Base-by-base conservation (phyloP, 2,797 vertebrate genomes). In the Myotis pilosus region DNA sequence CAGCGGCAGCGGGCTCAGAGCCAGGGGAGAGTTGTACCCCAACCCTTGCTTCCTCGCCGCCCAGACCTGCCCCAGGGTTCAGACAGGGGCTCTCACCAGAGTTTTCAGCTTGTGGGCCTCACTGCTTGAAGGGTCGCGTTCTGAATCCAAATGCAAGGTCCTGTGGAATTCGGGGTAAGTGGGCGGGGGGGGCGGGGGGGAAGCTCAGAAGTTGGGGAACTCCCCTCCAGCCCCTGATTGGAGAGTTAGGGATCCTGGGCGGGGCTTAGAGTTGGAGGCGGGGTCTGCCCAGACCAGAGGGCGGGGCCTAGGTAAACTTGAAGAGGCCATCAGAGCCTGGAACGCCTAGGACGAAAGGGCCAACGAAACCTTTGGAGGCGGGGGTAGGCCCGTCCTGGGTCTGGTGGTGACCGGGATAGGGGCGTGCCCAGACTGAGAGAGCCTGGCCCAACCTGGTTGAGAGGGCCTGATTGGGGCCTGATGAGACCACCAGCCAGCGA, bases 1-100 rank as follows among this genome's bases (percentile, higher is more conserved):
- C 47, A 49, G 80, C 2, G 8, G 64, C 20, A 15, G 17, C 84
- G 80, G 68, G 55, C 28, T 82, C 38, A 12, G 64, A 79, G 53
- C 55, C 25, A 23, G 49, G 41, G 30, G 15, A 80, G 30, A 51
- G n/a, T 20, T 33, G 69, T 49, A 36, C n/a, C 33, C 69, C 41
- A 81, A 41, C 30, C 22, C 33, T 75, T 0, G 17, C 38, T 72
- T 36, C 38, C 30, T 23, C 76, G 64, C 62, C 8, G 1, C 51
- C 30, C 38, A 79, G 44, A 36, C 74, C 44, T 88, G 79, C 41
- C 41, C 53, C 23, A 6, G 62, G 36, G 22, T 55, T 83, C 12
- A 22, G n/a, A 41, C 44, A 28, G 17, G 20, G 28, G 38, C 11
- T 86, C 97, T 97, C 64, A 97, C 97, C 97, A 97, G 90, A 93